These are phyloP conservation scores for Epizoanthus stellaris DNA, from an alignment of 92 coral and sea anemone species.

Conservation along the genomic window DNA sequence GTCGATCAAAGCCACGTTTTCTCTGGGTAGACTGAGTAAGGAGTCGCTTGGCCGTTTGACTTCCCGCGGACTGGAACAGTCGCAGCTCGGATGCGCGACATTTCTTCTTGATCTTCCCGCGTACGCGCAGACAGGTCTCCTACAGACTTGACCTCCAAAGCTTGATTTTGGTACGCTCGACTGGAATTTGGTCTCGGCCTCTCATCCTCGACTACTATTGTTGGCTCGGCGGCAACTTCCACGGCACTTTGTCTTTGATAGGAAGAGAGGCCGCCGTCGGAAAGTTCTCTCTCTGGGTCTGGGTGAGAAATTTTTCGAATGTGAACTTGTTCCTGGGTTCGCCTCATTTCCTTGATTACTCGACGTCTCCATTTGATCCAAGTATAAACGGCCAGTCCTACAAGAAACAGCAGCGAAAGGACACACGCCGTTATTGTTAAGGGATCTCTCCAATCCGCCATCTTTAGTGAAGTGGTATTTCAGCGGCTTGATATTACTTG, in stretches of 20 bases:
- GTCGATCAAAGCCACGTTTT: constrained; percentile 32
- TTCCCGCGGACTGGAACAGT: constrained; percentile 7
- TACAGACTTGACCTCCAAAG: constrained; percentile 29
- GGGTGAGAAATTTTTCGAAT: constrained; percentile 31
- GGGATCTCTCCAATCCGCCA: constrained; percentile 27
- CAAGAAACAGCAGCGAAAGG: constrained; percentile 47
- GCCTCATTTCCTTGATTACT: not conserved
- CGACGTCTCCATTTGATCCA: constrained; percentile 64
- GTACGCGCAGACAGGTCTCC: constrained; percentile 10
- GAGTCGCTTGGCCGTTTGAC: not conserved
- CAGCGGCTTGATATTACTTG: not conserved
- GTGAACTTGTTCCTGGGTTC: constrained; percentile 28
- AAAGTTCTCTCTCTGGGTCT: not conserved
- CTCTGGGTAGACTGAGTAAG: constrained; percentile 6
- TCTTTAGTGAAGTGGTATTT: not conserved
- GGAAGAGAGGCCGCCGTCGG: not conserved
- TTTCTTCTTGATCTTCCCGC: not conserved
- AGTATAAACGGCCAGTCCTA: constrained; percentile 51
- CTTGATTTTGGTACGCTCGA: constrained; percentile 36
- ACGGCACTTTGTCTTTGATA: not conserved
- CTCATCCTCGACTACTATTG: not conserved
- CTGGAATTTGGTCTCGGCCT: not conserved
- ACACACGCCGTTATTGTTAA: constrained; percentile 52
- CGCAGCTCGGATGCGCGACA: constrained; percentile 4
- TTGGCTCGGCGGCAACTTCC: constrained; percentile 23